Evolutionary conservation across 2,797 vertebrate genomes (phyloP).

Genomic region (Hylomyscus alleni): DNA sequence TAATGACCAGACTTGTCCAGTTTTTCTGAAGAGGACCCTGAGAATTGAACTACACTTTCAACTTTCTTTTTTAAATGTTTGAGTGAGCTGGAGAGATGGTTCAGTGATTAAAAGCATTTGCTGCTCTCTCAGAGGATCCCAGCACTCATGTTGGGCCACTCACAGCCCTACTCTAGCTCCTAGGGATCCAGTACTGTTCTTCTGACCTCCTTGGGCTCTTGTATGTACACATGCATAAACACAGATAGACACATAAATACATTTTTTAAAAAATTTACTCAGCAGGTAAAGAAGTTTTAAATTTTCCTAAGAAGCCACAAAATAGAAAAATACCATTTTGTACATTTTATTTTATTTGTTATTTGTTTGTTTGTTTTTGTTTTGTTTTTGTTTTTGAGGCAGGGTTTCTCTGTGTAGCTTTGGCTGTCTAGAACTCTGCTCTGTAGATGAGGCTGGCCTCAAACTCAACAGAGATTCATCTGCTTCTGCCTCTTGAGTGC

Average conservation of each 20-base stretch:
- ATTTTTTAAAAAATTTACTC: too few relatives aligned
- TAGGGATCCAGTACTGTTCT: background rate
- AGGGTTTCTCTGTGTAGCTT: background rate
- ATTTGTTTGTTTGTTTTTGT: background rate
- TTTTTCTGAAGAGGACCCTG: background rate
- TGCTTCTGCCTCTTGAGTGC: background rate
- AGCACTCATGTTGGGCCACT: background rate
- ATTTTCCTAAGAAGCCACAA: slow-evolving; percentile 19
- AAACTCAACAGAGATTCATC: background rate
- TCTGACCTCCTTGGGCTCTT: background rate
- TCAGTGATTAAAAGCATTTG: background rate
- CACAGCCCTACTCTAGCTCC: background rate
- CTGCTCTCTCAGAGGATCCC: background rate
- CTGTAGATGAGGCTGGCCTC: background rate
- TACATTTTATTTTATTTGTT: background rate
- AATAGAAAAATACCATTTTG: background rate
- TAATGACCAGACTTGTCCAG: background rate
- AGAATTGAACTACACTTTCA: background rate
- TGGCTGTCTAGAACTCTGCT: background rate
- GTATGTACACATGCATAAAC: background rate
- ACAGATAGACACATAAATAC: background rate
- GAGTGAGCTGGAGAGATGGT: background rate
- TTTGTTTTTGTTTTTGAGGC: background rate
- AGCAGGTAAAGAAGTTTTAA: slow-evolving; percentile 11
- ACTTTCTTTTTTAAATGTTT: background rate